A percentile compares a stretch with the other conserved stretches of the same genome.
Evolutionary conservation across 2,113 vertebrate species (phyloP).

Genomic region (Pseudorasbora parva): DNA sequence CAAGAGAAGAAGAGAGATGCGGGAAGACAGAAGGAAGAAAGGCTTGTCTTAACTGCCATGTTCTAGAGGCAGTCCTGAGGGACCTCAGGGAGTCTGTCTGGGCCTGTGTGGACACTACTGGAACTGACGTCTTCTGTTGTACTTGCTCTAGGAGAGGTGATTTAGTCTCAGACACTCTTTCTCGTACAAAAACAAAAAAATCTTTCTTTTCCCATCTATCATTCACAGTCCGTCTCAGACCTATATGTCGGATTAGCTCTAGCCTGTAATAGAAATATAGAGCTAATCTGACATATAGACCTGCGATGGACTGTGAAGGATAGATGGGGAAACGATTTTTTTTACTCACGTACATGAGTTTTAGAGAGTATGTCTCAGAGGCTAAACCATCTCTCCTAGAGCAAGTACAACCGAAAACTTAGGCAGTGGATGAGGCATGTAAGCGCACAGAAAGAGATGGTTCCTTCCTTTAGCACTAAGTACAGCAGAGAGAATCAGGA

Average conservation of each 20-base stretch:
- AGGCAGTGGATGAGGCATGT: neutral
- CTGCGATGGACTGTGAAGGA: constrained; percentile 43
- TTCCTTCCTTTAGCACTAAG: constrained; percentile 16
- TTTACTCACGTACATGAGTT: neutral
- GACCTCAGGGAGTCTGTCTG: constrained; percentile 45
- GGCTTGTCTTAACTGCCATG: constrained; percentile 26
- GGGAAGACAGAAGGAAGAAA: constrained; percentile 20
- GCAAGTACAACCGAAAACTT: neutral
- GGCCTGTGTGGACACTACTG: constrained; percentile 61
- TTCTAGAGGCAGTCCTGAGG: constrained; percentile 24
- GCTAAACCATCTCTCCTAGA: constrained; percentile 8
- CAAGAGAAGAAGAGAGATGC: constrained; percentile 40
- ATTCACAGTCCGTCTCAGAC: constrained; percentile 55
- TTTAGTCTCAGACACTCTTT: neutral
- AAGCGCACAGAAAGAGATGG: neutral
- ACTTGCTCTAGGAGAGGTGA: neutral
- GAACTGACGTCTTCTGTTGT: neutral
- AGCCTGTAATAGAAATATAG: constrained; percentile 65
- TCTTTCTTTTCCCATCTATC: constrained; percentile 41
- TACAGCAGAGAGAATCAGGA: constrained; percentile 75
- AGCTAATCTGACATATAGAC: constrained; percentile 65
- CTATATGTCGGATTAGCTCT: constrained; percentile 62
- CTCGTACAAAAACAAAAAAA: neutral
- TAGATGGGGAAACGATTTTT: constrained; percentile 12
- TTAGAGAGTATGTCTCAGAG: neutral